These are phyloP conservation scores for Syngnathus acus DNA, from an alignment of 2,797 vertebrate species.

Conservation along the genomic window DNA sequence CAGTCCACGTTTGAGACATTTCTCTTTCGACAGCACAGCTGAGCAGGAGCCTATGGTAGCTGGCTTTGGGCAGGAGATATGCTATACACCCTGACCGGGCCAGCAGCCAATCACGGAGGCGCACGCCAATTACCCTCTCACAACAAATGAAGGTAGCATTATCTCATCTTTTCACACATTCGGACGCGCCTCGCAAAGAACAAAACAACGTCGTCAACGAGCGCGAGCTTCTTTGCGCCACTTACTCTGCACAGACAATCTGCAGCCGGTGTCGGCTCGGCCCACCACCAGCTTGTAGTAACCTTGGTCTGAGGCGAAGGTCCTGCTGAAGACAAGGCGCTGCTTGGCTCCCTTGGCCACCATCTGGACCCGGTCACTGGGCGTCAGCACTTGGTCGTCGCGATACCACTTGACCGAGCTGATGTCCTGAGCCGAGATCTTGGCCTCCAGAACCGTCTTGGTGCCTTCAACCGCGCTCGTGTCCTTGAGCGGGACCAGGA, in stretches of 20 bases:
- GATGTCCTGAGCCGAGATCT: constrained; percentile 91
- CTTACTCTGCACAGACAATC: constrained; percentile 83
- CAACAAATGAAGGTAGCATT: too few species aligned
- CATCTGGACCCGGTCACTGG: constrained; percentile 82
- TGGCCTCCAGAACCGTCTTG: constrained; percentile 89
- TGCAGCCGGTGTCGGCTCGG: constrained; percentile 84
- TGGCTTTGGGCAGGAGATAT: not conserved
- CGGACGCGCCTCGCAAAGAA: not conserved
- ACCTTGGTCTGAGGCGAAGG: constrained; percentile 86
- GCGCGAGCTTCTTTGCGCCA: not conserved
- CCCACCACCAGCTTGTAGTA: constrained; percentile 83
- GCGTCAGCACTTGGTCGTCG: constrained; percentile 74
- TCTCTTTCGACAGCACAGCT: too few species aligned
- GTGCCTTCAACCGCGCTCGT: constrained; percentile 80
- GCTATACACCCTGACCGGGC: not conserved
- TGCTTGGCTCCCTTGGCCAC: constrained; percentile 92
- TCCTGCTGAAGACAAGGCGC: constrained; percentile 82
- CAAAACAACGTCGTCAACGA: not conserved
- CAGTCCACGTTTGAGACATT: not conserved
- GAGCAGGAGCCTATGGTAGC: not conserved
- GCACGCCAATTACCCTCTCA: too few species aligned
- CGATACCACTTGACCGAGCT: constrained; percentile 91
- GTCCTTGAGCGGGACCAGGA: constrained; percentile 83
- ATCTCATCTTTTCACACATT: not conserved
- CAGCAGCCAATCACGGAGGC: not conserved